Evolutionary conservation across 2,888 invertebrate genomes (phyloP).

Genomic region (Caenorhabditis sp.): DNA sequence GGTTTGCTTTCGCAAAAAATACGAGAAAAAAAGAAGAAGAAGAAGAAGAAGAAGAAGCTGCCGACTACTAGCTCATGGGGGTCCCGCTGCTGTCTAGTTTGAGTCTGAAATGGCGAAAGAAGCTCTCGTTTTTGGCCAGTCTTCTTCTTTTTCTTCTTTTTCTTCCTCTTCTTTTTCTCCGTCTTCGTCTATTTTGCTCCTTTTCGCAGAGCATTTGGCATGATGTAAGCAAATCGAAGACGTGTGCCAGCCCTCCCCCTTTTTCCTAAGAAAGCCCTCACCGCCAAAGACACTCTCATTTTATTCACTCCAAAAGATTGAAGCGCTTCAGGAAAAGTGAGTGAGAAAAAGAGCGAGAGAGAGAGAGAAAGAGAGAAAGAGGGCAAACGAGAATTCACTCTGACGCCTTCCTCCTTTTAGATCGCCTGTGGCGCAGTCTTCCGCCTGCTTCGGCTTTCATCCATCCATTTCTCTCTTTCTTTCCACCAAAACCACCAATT

Average conservation of each 20-base stretch:
- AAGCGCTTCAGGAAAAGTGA: constrained; percentile 1
- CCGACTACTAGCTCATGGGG: too few relatives aligned
- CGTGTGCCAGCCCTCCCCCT: background rate
- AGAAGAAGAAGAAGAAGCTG: constrained; percentile 1
- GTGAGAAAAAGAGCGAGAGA: background rate
- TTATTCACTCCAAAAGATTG: constrained; percentile 36
- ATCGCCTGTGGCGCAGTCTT: background rate
- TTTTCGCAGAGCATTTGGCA: constrained; percentile 47
- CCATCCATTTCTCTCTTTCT: background rate
- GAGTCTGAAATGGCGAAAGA: background rate
- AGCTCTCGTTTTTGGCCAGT: constrained; percentile 26
- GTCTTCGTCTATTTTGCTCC: constrained; percentile 43
- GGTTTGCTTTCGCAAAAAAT: background rate
- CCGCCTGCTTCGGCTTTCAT: background rate
- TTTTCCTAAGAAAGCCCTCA: background rate
- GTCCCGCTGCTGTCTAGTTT: too few relatives aligned
- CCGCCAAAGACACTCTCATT: constrained; percentile 43
- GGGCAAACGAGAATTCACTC: constrained; percentile 5
- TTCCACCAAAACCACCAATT: constrained; percentile 11
- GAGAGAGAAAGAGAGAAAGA: background rate
- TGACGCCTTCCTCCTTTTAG: background rate
- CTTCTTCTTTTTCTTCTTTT: constrained; percentile 26
- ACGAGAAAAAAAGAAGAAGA: background rate
- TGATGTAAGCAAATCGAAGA: constrained; percentile 58
- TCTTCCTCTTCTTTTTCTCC: constrained; percentile 20